These are phyloP conservation scores for Lycopodina hypogea DNA, from an alignment of 37 sponge, comb jelly and placozoan genomes.

Conservation along the genomic window DNA sequence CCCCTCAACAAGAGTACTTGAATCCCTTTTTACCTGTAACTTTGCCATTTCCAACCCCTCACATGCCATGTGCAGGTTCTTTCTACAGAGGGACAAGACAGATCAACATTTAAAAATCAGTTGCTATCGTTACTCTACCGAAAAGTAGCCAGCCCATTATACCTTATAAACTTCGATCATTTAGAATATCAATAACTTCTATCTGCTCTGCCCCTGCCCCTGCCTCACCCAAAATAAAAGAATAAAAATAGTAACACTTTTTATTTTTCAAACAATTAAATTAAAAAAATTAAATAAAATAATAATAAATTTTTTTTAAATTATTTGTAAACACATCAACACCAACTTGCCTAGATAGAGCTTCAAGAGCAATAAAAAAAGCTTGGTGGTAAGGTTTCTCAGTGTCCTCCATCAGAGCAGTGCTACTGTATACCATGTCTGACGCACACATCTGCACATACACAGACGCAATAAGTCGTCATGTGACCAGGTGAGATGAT, in stretches of 20 bases:
- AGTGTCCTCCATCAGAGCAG: conserved; percentile 59
- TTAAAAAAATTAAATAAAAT: too few species aligned
- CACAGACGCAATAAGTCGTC: not conserved
- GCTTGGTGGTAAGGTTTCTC: conserved; percentile 37
- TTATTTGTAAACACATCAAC: too few species aligned
- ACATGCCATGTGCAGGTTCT: conserved; percentile 27
- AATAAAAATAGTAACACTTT: too few species aligned
- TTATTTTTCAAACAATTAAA: too few species aligned
- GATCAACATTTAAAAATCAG: not conserved
- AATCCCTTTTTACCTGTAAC: conserved; percentile 44
- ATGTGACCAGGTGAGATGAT: not conserved
- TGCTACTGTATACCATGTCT: conserved; percentile 58
- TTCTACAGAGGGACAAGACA: conserved; percentile 38
- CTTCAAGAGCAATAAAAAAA: conserved; percentile 67
- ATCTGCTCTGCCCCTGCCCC: too few species aligned
- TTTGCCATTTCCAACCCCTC: conserved; percentile 68
- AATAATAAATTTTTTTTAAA: too few species aligned
- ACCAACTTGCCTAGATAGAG: conserved; percentile 74
- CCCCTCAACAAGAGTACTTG: not conserved
- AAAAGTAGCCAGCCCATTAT: not conserved
- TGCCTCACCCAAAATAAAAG: too few species aligned
- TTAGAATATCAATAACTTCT: too few species aligned
- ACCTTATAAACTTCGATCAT: too few species aligned
- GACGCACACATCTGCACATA: conserved; percentile 59
- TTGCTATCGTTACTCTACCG: not conserved